Conservation (phyloP, 2,797 vertebrate species). For the Danio jaintianensis region DNA sequence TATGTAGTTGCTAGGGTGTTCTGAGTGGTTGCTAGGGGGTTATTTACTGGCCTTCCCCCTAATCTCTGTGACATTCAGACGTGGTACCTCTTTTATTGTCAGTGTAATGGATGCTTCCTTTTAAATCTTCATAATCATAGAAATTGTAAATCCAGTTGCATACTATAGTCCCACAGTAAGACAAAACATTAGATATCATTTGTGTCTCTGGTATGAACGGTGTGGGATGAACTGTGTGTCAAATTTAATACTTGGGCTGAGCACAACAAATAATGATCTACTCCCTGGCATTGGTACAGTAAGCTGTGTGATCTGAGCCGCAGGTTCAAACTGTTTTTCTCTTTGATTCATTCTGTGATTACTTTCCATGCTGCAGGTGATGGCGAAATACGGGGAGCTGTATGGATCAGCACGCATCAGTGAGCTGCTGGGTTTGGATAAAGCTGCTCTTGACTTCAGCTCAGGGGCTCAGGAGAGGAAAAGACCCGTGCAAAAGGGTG, state of each 20-base stretch:
- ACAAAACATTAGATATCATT: neutral
- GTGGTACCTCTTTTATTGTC: neutral
- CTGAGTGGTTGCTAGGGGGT: neutral
- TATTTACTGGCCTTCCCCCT: neutral
- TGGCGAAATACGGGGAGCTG: conserved; percentile 93
- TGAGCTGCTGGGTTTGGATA: conserved; percentile 92
- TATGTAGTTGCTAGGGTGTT: conserved; percentile 18
- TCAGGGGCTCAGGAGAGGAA: conserved; percentile 81
- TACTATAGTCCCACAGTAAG: neutral
- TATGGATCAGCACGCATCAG: conserved; percentile 90
- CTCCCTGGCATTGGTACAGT: neutral
- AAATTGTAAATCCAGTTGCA: neutral
- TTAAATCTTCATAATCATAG: neutral
- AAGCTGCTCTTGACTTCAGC: conserved; percentile 89
- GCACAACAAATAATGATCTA: neutral
- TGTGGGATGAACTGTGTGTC: neutral
- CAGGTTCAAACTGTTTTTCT: neutral
- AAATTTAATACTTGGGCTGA: neutral
- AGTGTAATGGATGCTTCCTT: neutral
- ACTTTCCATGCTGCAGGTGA: conserved; percentile 80
- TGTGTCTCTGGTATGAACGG: neutral
- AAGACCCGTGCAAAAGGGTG: conserved; percentile 82
- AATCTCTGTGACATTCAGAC: neutral
- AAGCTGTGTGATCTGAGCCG: neutral
- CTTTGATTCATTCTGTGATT: conserved; percentile 35